phyloP scores from a whole-genome alignment of 2,888 invertebrate genomes.

The Cerastoderma edule region DNA sequence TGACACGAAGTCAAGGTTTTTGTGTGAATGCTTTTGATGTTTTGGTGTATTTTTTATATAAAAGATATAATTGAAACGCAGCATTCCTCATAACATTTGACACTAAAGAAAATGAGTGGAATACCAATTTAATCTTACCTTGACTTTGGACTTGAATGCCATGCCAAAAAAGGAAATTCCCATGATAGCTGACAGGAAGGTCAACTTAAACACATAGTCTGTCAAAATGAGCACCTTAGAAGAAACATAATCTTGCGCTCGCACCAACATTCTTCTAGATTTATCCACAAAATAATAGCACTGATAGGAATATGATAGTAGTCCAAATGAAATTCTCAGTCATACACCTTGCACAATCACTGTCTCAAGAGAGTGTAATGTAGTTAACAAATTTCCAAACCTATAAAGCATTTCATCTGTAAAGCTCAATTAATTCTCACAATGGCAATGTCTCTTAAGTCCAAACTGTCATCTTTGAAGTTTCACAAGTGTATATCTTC shows the following conservation, averaged over 20 bases:
- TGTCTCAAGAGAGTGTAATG: background rate
- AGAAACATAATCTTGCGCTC: conserved; percentile 3
- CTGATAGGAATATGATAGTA: background rate
- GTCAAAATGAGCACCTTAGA: conserved; percentile 1
- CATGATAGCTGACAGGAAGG: conserved; percentile 5
- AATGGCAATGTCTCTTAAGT: background rate
- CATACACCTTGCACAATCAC: background rate
- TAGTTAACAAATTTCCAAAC: background rate
- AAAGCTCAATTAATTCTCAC: conserved; percentile 10
- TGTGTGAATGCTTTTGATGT: background rate
- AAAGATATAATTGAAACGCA: background rate
- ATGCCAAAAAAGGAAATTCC: conserved; percentile 1
- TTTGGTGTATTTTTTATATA: background rate
- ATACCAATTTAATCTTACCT: background rate
- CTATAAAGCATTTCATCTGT: background rate
- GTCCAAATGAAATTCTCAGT: background rate
- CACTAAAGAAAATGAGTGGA: background rate
- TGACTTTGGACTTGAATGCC: background rate
- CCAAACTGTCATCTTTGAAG: conserved; percentile 13
- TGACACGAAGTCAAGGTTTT: background rate
- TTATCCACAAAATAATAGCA: background rate
- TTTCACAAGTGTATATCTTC: background rate
- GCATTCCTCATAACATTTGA: background rate
- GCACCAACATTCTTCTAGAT: background rate
- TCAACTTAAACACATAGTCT: conserved; percentile 4